Base-by-base conservation (phyloP, 2,113 vertebrate genomes). In the Noctilio leporinus region DNA sequence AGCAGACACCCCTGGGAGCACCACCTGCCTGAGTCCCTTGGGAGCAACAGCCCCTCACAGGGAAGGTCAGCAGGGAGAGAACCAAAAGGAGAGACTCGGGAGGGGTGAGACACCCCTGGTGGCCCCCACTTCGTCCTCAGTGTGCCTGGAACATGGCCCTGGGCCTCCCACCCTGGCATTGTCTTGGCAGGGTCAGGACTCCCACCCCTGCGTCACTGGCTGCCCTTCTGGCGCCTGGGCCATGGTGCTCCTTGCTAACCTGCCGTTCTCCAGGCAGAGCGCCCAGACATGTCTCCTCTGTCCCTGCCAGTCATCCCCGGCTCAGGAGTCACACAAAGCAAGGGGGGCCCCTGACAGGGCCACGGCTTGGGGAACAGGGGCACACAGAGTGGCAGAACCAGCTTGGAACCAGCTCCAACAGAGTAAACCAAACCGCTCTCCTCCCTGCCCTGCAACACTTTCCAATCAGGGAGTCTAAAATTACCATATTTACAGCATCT, bases 401-500 rank as follows among this genome's bases (percentile, higher is more conserved):
- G 53, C 89, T 55, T 64, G 85, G 86, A 97, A 95, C 96, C 89
- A 82, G 94, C 96, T 96, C 1, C 70, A 96, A 85, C 72, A 78
- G 83, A 81, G 67, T 93, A 96, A 98, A 97, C 98, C 97, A 97
- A 97, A 91, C 80, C 88, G 93, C 85, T 77, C 75, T 97, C 95
- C 97, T 96, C 95, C 96, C 93, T 47, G 87, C 90, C 96, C 93
- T 95, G 95, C 96, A 98, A 97, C 45, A 75, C 96, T 97, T 98
- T 97, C 97, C 98, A 98, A 98, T 98, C 98, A 96, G 97, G 96
- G 98, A 97, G 97, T 98, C 98, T 98, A 98, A 98, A 98, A 98
- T 98, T 98, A 98, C 98, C 98, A 97, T 98, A 98, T 98, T 98
- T 98, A 98, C 98, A 97, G 98, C 97, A 97, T 98, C 98, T 98